Percentiles rank a stretch among this genome's conserved stretches.
Conservation (phyloP, 2,797 vertebrate genomes). For the Discoglossus pictus region DNA sequence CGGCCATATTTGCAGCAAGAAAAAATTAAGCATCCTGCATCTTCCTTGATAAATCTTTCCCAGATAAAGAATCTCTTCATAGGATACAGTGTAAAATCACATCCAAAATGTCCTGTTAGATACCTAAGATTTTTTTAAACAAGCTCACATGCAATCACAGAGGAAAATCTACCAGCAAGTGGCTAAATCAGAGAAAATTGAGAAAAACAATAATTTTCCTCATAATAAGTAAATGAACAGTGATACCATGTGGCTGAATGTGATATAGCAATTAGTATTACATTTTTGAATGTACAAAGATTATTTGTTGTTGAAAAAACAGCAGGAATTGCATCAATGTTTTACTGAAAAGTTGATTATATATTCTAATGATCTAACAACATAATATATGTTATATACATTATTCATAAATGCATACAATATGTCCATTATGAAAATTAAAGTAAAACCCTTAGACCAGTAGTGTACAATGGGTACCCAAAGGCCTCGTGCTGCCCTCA, state of each 20-base stretch:
- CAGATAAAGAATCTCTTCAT: not conserved
- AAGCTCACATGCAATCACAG: no score
- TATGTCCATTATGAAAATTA: no score
- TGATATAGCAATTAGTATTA: not conserved
- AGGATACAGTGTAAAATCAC: not conserved
- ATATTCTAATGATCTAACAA: no score
- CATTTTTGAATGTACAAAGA: no score
- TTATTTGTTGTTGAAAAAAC: no score
- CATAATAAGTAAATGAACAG: not conserved
- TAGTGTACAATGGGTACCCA: no score
- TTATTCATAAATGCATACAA: no score
- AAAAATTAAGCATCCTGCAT: constrained; percentile 23
- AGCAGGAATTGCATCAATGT: no score
- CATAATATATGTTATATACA: no score
- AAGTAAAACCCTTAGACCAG: no score
- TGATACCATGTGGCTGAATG: not conserved
- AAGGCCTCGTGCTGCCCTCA: no score
- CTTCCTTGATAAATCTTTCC: not conserved
- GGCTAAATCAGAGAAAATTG: not conserved
- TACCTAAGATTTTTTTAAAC: not conserved
- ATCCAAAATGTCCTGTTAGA: not conserved
- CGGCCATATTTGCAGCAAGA: constrained; percentile 45
- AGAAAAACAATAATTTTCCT: not conserved
- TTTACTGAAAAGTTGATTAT: no score
- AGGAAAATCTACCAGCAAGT: not conserved